phyloP scores from a whole-genome alignment of 2,797 vertebrate genomes.

The Poecilia wingei region DNA sequence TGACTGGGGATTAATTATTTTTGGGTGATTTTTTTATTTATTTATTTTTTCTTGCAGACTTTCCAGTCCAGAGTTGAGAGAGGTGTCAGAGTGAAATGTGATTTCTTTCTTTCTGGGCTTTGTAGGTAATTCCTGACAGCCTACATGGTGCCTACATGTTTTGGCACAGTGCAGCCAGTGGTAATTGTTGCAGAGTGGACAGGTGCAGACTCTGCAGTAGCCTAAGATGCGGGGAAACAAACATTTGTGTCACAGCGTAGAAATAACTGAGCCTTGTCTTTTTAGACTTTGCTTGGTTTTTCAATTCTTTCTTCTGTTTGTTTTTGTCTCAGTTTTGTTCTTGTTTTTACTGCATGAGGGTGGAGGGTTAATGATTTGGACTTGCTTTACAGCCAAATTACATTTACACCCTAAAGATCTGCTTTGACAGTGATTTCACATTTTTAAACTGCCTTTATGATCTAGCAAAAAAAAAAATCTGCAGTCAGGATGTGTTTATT shows the following conservation, averaged over 20 bases:
- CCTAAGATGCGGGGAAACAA: not conserved
- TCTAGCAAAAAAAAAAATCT: not conserved
- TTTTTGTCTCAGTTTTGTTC: not conserved
- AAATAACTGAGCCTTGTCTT: not conserved
- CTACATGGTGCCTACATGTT: slow-evolving; percentile 50
- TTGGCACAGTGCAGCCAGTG: slow-evolving; percentile 21
- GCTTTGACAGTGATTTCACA: not conserved
- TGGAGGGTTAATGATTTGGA: not conserved
- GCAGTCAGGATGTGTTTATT: not conserved
- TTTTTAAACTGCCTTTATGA: not conserved
- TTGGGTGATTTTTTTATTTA: slow-evolving; percentile 79
- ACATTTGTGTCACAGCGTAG: not conserved
- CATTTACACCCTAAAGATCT: not conserved
- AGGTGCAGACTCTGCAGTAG: slow-evolving; percentile 1
- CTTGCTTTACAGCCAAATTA: not conserved
- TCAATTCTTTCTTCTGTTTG: not conserved
- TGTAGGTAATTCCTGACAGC: slow-evolving; percentile 56
- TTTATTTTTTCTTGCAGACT: slow-evolving; percentile 77
- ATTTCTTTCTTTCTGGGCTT: slow-evolving; percentile 49
- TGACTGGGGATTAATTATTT: slow-evolving; percentile 86
- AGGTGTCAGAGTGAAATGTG: slow-evolving; percentile 77
- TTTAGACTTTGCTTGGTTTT: not conserved
- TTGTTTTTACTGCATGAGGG: not conserved
- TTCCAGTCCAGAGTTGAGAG: slow-evolving; percentile 77
- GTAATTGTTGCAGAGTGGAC: slow-evolving; percentile 34